phyloP scores from a whole-genome alignment of 2,797 vertebrate genomes.

The Gephyroberyx darwinii region DNA sequence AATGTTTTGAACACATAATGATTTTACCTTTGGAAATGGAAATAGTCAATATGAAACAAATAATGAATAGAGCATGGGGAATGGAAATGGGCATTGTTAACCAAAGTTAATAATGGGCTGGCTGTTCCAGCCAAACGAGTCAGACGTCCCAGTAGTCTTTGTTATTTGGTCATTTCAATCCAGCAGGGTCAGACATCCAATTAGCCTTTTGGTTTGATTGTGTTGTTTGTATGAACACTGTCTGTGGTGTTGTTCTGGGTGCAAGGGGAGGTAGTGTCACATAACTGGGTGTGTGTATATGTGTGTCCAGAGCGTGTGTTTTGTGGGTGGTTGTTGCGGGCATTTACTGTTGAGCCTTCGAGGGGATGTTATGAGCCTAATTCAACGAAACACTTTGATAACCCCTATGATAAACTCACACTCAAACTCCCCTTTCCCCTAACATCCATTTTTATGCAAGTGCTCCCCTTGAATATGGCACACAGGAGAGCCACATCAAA shows the following conservation, averaged over 20 bases:
- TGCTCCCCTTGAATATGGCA: slow-evolving; percentile 56
- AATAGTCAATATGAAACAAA: background rate
- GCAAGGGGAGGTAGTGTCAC: no score
- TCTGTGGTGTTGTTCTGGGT: background rate
- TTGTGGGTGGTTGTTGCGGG: slow-evolving; percentile 24
- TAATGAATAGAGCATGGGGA: background rate
- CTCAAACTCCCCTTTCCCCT: slow-evolving; percentile 56
- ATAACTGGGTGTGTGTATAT: background rate
- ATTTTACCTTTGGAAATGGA: slow-evolving; percentile 3
- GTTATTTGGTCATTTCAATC: background rate
- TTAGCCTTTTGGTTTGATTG: background rate
- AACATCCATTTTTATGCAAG: slow-evolving; percentile 61
- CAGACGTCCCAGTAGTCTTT: no score
- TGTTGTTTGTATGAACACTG: background rate
- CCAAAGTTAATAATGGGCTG: no score
- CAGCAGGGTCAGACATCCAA: background rate
- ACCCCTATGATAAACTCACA: slow-evolving; percentile 61
- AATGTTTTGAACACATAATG: background rate
- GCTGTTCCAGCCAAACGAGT: background rate
- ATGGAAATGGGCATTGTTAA: background rate
- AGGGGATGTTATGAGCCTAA: slow-evolving; percentile 41
- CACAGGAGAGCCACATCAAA: slow-evolving; percentile 65
- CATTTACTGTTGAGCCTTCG: slow-evolving; percentile 50
- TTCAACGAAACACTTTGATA: slow-evolving; percentile 71
- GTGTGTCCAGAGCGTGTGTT: slow-evolving; percentile 14